phyloP scores from a whole-genome alignment of 2,888 invertebrate species.

The Diogma glabrata region DNA sequence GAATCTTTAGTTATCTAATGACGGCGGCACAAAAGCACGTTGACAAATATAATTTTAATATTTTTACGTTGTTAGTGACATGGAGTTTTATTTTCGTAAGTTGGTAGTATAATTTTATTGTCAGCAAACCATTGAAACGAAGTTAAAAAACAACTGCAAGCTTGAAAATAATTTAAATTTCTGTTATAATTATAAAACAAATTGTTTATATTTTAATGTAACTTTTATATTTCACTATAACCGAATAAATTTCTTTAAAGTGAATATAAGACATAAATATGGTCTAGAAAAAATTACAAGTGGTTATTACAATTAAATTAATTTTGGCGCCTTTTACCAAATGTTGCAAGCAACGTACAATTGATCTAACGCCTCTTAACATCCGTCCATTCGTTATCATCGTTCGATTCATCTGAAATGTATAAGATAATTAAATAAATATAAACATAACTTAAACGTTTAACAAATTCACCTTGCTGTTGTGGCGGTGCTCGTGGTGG shows the following conservation, averaged over 20 bases:
- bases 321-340: too few relatives aligned
- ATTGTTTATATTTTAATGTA: background rate
- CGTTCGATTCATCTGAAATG: slow-evolving; percentile 24
- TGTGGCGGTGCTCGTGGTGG: slow-evolving; percentile 33
- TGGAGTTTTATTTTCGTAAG: background rate
- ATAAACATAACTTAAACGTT: slow-evolving; percentile 3
- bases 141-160: background rate
- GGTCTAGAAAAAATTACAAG: slow-evolving; percentile 4
- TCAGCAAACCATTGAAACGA: background rate
- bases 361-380: slow-evolving; percentile 41
- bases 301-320: slow-evolving; percentile 1
- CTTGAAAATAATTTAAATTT: background rate
- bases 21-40: slow-evolving; percentile 8
- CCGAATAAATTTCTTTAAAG: slow-evolving; percentile 3
- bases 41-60: background rate
- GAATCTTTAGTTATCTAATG: slow-evolving; percentile 5
- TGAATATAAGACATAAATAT: too few relatives aligned
- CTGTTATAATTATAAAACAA: background rate
- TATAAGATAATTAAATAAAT: background rate
- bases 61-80: background rate
- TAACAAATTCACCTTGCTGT: slow-evolving; percentile 20
- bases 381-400: slow-evolving; percentile 48
- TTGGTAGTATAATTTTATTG: background rate
- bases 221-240: too few relatives aligned
- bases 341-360: too few relatives aligned